phyloP scores from a whole-genome alignment of 2,113 vertebrate species.

The Caloenas nicobarica region DNA sequence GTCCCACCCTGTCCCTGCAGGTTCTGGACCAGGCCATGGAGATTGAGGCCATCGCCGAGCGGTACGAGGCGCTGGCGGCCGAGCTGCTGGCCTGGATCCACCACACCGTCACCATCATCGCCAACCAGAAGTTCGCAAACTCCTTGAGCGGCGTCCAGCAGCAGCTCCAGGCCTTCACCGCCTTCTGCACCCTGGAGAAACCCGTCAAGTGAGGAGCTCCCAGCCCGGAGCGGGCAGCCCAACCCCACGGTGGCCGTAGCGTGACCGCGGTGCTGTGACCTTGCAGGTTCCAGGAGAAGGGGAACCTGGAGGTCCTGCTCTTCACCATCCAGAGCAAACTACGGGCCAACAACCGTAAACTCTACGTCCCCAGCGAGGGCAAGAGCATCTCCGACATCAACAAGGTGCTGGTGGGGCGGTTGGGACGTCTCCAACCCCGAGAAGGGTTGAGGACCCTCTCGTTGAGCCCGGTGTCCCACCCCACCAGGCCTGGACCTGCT shows the following conservation, averaged over 20 bases:
- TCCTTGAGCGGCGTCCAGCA: slow-evolving; percentile 92
- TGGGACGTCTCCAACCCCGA: rapidly evolving
- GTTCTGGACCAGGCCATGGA: slow-evolving; percentile 93
- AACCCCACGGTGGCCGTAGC: rapidly evolving
- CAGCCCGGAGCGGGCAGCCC: too few relatives aligned
- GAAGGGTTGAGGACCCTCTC: rapidly evolving
- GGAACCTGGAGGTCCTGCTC: slow-evolving; percentile 94
- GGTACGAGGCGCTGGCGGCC: slow-evolving; percentile 85
- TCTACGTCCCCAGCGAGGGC: slow-evolving; percentile 89
- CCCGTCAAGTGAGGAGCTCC: slow-evolving; percentile 85
- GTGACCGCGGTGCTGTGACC: neutral
- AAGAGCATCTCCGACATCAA: slow-evolving; percentile 94
- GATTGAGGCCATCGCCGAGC: slow-evolving; percentile 82
- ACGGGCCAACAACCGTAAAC: slow-evolving; percentile 91
- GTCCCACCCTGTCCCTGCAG: slow-evolving; percentile 51
- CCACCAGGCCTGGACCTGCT: slow-evolving; percentile 84
- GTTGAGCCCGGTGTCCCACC: rapidly evolving
- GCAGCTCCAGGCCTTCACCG: slow-evolving; percentile 93
- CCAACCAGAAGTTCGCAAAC: slow-evolving; percentile 96
- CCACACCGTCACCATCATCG: slow-evolving; percentile 86
- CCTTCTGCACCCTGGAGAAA: slow-evolving; percentile 95
- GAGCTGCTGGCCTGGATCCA: slow-evolving; percentile 94
- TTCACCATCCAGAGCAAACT: slow-evolving; percentile 98
- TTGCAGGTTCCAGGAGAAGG: slow-evolving; percentile 93
- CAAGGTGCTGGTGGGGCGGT: slow-evolving; percentile 71